Conservation (phyloP, 2,797 vertebrate species). For the Gadopsis marmoratus region DNA sequence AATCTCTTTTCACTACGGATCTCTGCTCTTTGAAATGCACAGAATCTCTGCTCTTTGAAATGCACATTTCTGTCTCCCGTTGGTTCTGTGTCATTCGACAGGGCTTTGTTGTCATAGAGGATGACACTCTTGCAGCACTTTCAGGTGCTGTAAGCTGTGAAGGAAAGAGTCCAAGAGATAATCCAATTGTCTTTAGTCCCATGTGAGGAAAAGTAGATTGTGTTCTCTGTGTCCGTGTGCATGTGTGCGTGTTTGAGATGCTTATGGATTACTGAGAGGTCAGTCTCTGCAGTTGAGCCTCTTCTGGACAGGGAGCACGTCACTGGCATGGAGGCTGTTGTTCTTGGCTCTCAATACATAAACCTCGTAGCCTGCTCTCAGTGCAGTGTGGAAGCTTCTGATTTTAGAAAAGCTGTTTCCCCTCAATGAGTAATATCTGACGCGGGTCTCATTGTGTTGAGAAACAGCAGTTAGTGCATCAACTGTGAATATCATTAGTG, state of each 20-base stretch:
- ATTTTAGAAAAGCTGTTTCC: slow-evolving; percentile 20
- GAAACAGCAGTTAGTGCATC: slow-evolving; percentile 28
- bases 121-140: slow-evolving; percentile 39
- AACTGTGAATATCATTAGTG: slow-evolving; percentile 51
- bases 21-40: slow-evolving; percentile 32
- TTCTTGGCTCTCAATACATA: slow-evolving; percentile 53
- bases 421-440: slow-evolving; percentile 19
- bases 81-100: slow-evolving; percentile 29
- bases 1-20: slow-evolving; percentile 27
- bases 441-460: slow-evolving; percentile 26
- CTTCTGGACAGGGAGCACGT: slow-evolving; percentile 44
- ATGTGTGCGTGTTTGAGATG: slow-evolving; percentile 53
- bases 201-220: slow-evolving; percentile 61
- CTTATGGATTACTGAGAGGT: slow-evolving; percentile 73
- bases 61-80: slow-evolving; percentile 9
- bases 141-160: slow-evolving; percentile 52
- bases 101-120: slow-evolving; percentile 40
- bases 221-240: slow-evolving; percentile 26
- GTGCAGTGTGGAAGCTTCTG: slow-evolving; percentile 25
- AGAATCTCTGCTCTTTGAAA: slow-evolving; percentile 26
- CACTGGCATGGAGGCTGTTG: slow-evolving; percentile 47
- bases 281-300: slow-evolving; percentile 55
- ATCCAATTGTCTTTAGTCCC: slow-evolving; percentile 69
- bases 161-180: slow-evolving; percentile 49
- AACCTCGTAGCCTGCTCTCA: slow-evolving; percentile 36